Evolutionary conservation across 1,140 invertebrate genomes (phyloP), one percentile per base, ranked within the genome.

Genomic region (Aphelenchoides besseyi): DNA sequence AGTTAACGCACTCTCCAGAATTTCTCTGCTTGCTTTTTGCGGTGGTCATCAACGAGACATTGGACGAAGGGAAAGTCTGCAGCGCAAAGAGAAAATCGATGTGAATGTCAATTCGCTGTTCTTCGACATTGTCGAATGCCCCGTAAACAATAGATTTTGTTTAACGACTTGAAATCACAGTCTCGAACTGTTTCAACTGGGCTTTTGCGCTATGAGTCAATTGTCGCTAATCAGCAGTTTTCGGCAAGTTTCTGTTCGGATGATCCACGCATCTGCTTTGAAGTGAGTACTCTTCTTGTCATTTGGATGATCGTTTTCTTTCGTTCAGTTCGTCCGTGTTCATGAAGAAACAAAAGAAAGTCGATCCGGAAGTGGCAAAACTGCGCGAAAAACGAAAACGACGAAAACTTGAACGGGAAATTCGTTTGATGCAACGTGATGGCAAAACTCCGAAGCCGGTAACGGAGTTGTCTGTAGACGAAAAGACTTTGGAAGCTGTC

Each of bases 361-460:
- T 83, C 32, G 82, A 83, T 69, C 82, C 82, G 9, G 82, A 84
- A 67, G 70, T 83, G 2, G 80, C 82, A 8, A 83, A 84, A 70
- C 35, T 71, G 30, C 35, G 82, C 41, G 82, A 83, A 70, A 48
- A 59, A 8, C 69, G 82, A 3, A 71, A 76, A 18, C 53, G 82
- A 32, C 79, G 82, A 37, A 76, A 79, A 41, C 53, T 83, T 18
- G 76, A 76, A 30, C 79, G 74, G 33, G 82, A 83, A 48, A 83
- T 83, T 62, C 70, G 76, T 32, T 32, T 74, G 52, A 69, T 83
- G 74, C 77, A 81, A 57, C 77, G 83, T 30, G 80, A 83, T 33
- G 71, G 76, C 48, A 84, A 83, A 53, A 84, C 84, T 59, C 76
- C 79, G 16, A 84, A 84, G 41, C 82, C 82, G 12, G 70, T 83